These are phyloP conservation scores for Nesometra sesokonis DNA, from an alignment of 35 echinoderm and acorn worm species.

Conservation along the genomic window DNA sequence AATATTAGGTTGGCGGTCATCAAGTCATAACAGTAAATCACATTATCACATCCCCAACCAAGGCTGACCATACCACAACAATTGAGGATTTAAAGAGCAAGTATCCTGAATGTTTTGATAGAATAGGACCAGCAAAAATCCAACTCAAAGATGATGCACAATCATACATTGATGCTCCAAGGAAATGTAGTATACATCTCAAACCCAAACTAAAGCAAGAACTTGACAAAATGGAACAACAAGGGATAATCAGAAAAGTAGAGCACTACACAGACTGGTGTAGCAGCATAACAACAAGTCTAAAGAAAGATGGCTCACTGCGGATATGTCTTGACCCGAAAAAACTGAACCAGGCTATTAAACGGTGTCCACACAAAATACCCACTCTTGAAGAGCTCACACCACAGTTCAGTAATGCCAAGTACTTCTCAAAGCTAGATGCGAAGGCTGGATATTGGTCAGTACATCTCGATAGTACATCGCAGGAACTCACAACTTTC, in stretches of 20 bases:
- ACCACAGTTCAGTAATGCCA: constrained; percentile 18
- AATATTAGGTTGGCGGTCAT: constrained; percentile 22
- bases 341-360: constrained; percentile 16
- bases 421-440: constrained; percentile 35
- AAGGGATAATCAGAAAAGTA: background rate
- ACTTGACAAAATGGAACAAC: background rate
- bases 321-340: constrained; percentile 26
- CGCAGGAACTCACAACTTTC: constrained; percentile 28
- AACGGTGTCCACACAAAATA: constrained; percentile 14
- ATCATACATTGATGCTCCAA: constrained; percentile 20
- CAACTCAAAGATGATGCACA: constrained; percentile 24
- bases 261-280: constrained; percentile 4
- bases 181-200: background rate
- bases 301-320: constrained; percentile 9
- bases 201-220: background rate
- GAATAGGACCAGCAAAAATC: constrained; percentile 12
- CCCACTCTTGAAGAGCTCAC: constrained; percentile 34
- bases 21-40: constrained; percentile 18
- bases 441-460: constrained; percentile 40
- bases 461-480: constrained; percentile 12
- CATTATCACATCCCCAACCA: background rate
- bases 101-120: constrained; percentile 32
- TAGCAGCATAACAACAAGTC: background rate
- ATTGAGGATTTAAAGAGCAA: background rate
- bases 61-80: background rate